phyloP scores from a whole-genome alignment of 1,140 invertebrate genomes.

The Heliconius hermathena region DNA sequence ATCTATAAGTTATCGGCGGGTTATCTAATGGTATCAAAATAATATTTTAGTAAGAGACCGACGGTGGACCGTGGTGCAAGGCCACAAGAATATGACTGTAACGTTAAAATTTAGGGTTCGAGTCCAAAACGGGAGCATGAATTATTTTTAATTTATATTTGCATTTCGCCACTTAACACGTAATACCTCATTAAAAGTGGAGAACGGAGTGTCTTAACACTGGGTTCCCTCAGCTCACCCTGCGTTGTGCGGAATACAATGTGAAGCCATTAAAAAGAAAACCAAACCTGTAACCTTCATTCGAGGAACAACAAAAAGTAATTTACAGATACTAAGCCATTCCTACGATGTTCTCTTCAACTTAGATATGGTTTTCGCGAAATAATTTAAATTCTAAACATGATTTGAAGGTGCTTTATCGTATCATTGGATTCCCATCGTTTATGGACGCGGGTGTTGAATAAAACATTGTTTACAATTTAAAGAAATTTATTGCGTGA shows the following conservation, averaged over 20 bases:
- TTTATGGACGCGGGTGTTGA: conserved; percentile 3
- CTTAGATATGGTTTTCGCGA: conserved; percentile 15
- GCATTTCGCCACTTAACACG: background rate
- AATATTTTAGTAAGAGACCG: background rate
- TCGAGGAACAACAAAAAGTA: background rate
- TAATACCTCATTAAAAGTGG: background rate
- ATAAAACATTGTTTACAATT: conserved; percentile 26
- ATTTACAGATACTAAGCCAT: background rate
- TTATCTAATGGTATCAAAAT: background rate
- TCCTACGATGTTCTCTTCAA: background rate
- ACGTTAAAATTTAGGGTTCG: too few species aligned
- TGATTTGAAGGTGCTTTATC: background rate
- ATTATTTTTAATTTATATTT: background rate
- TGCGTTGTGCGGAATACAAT: background rate
- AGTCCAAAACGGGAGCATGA: too few species aligned
- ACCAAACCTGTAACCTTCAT: background rate
- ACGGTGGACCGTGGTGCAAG: too few species aligned
- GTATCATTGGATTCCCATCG: conserved; percentile 19
- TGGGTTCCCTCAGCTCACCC: background rate
- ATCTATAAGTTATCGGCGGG: background rate
- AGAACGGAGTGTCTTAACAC: background rate
- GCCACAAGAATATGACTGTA: too few species aligned
- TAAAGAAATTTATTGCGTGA: background rate
- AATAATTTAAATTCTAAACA: conserved; percentile 13
- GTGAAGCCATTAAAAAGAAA: too few species aligned